Conservation (phyloP, 2,113 vertebrate species). For the Lucifuga dentata region DNA sequence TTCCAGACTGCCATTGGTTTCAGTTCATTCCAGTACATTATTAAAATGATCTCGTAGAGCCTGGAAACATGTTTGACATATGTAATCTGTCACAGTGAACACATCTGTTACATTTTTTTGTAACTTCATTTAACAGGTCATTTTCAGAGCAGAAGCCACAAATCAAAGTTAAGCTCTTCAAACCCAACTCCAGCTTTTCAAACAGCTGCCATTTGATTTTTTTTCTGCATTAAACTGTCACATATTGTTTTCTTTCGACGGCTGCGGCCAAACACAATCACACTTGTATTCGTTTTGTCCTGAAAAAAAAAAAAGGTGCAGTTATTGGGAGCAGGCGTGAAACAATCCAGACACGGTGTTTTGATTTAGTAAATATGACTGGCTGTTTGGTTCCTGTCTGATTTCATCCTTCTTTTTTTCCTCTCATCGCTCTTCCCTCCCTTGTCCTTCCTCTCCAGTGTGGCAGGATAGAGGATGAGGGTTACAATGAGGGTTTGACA, state of each 20-base stretch:
- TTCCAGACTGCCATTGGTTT: too few species aligned
- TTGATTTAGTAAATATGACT: constrained; percentile 10
- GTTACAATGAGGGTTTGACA: constrained; percentile 93
- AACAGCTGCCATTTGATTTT: constrained; percentile 21
- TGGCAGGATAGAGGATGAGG: constrained; percentile 89
- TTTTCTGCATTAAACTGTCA: constrained; percentile 1
- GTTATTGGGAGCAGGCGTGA: constrained; percentile 18
- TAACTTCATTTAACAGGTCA: too few species aligned
- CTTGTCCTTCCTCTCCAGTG: constrained; percentile 81
- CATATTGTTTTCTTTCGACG: too few species aligned
- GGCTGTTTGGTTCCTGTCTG: background rate
- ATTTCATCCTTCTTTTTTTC: background rate
- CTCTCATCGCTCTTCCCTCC: background rate
- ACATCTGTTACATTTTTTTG: too few species aligned
- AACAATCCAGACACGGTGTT: constrained; percentile 8
- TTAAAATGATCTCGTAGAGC: too few species aligned
- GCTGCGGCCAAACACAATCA: constrained; percentile 2
- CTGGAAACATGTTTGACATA: too few species aligned
- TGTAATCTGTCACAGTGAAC: too few species aligned
- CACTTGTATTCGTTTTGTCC: too few species aligned
- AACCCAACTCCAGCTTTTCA: constrained; percentile 7
- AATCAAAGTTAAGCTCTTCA: constrained; percentile 1
- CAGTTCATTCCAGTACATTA: too few species aligned
- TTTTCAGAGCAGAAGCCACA: constrained; percentile 8
- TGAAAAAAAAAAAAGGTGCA: constrained; percentile 8